Conservation (phyloP, 2,888 invertebrate genomes). For the Agonum fuliginosum region DNA sequence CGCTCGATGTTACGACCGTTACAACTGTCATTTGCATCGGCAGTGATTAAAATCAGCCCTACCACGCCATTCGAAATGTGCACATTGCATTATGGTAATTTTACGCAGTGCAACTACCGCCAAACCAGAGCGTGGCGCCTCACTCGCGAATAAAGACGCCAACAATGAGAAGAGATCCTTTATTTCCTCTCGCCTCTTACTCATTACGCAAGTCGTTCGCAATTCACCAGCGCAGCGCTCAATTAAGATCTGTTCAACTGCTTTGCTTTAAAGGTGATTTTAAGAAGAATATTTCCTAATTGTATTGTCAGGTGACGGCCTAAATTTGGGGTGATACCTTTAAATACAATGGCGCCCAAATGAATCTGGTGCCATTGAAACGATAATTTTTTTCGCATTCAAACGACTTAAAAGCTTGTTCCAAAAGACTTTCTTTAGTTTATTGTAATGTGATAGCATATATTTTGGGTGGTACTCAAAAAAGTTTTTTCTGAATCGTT, state of each 20-base stretch:
- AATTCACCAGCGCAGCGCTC: conserved; percentile 14
- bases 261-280: neutral
- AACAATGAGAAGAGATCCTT: conserved; percentile 25
- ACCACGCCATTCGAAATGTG: conserved; percentile 54
- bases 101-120: conserved; percentile 41
- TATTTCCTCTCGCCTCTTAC: neutral
- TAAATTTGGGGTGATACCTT: no score
- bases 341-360: no score
- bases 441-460: no score
- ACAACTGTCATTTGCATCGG: conserved; percentile 61
- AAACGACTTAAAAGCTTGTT: no score
- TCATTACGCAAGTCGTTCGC: conserved; percentile 16
- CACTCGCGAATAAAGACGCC: conserved; percentile 11
- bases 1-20: conserved; percentile 53
- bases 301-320: no score
- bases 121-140: neutral
- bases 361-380: no score
- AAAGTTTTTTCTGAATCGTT: no score
- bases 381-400: no score
- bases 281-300: neutral
- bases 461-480: no score
- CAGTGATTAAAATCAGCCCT: conserved; percentile 60
- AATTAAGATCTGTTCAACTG: conserved; percentile 17
- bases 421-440: no score
- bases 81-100: conserved; percentile 59